Conservation (phyloP, 37 sponge, comb jelly and placozoan species). For the Mnemiopsis leidyi region DNA sequence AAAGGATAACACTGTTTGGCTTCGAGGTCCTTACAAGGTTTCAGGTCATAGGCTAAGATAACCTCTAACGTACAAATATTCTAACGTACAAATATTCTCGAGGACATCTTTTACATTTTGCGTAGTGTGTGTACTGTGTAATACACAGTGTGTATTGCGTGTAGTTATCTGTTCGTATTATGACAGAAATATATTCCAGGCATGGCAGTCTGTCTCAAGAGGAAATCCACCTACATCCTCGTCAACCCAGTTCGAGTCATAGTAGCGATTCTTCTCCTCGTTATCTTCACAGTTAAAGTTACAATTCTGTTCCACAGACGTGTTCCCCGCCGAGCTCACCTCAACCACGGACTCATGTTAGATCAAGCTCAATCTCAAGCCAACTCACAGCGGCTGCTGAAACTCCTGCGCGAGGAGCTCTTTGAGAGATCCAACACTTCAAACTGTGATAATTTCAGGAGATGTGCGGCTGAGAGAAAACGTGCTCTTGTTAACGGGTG, state of each 20-base stretch:
- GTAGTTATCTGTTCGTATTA: neutral
- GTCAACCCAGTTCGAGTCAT: neutral
- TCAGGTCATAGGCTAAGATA: neutral
- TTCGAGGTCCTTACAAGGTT: neutral
- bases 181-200: neutral
- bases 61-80: no score
- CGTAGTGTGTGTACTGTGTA: neutral
- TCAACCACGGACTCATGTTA: neutral
- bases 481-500: neutral
- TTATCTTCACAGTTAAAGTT: neutral
- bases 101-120: no score
- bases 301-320: neutral
- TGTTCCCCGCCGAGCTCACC: neutral
- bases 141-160: neutral
- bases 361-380: neutral
- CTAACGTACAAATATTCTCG: no score
- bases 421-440: neutral
- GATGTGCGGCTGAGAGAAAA: neutral
- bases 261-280: neutral
- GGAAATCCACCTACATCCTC: neutral
- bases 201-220: neutral
- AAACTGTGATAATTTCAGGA: neutral
- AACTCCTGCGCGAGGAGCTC: neutral
- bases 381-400: neutral
- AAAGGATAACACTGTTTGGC: neutral